Conservation (phyloP, 2,797 vertebrate genomes). For the Pantherophis vulpinus region DNA sequence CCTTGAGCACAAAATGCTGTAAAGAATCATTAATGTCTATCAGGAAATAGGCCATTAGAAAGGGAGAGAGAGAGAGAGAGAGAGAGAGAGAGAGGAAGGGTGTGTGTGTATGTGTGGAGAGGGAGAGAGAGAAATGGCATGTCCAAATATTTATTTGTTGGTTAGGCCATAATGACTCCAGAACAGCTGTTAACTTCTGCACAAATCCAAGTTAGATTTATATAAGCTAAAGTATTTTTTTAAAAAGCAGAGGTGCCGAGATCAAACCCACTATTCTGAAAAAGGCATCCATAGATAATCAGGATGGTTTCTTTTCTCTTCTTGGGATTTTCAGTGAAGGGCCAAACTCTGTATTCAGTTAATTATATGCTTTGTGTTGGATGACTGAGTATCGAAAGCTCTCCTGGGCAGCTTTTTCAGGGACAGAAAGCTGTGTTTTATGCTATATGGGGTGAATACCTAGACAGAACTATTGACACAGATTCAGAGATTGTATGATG, state of each 20-base stretch:
- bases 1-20: conserved; percentile 51
- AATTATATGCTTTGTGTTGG: not conserved
- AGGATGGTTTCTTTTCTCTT: not conserved
- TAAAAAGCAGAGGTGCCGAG: conserved; percentile 42
- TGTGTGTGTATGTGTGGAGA: too few relatives aligned
- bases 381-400: not conserved
- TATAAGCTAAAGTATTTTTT: conserved; percentile 57
- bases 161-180: conserved; percentile 47
- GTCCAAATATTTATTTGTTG: conserved; percentile 60
- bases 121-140: conserved; percentile 32
- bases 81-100: not conserved
- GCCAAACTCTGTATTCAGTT: not conserved
- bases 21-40: conserved; percentile 42
- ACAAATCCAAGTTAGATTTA: conserved; percentile 41
- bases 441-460: not conserved
- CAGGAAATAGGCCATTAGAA: conserved; percentile 57
- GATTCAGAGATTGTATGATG: not conserved
- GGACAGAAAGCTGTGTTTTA: not conserved
- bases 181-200: conserved; percentile 42
- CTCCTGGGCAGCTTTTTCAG: not conserved
- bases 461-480: not conserved
- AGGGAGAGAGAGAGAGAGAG: not conserved
- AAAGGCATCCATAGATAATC: not conserved
- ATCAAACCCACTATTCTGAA: conserved; percentile 7
- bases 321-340: not conserved